phyloP scores from a whole-genome alignment of 2,888 invertebrate genomes.

The Eupithecia pulchellata region DNA sequence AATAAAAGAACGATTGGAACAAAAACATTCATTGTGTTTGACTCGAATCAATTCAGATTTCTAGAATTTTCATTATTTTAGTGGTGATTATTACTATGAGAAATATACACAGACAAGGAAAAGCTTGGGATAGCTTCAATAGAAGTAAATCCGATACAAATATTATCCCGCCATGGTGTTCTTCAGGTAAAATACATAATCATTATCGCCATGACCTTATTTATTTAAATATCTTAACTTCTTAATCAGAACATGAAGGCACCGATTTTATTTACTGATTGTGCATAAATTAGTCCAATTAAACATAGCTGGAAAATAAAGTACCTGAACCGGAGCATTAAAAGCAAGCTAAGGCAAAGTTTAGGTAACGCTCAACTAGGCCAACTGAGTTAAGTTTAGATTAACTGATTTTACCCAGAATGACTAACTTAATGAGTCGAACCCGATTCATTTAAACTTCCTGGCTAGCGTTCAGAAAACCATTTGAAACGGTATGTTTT shows the following conservation, averaged over 20 bases:
- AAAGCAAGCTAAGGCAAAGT: conserved; percentile 20
- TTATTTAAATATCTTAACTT: not conserved
- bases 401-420: conserved; percentile 34
- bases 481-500: conserved; percentile 9
- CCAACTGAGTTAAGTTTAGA: conserved; percentile 31
- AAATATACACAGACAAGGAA: conserved; percentile 42
- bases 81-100: conserved; percentile 16
- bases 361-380: conserved; percentile 39
- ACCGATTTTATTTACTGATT: not conserved
- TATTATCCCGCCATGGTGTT: conserved; percentile 71
- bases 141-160: conserved; percentile 61
- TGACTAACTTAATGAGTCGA: conserved; percentile 43
- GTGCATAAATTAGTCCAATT: not conserved
- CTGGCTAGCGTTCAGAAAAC: conserved; percentile 28
- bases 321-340: conserved; percentile 8
- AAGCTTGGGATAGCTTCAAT: conserved; percentile 58
- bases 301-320: not conserved
- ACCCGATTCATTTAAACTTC: conserved; percentile 42
- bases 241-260: not conserved
- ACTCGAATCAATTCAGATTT: not conserved
- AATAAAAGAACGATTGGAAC: not conserved
- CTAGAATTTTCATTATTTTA: not conserved
- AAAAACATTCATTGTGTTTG: not conserved
- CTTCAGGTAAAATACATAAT: conserved; percentile 54
- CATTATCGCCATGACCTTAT: not conserved